Base-by-base conservation (phyloP, 2,888 invertebrate genomes). In the Drosophila anomalata region DNA sequence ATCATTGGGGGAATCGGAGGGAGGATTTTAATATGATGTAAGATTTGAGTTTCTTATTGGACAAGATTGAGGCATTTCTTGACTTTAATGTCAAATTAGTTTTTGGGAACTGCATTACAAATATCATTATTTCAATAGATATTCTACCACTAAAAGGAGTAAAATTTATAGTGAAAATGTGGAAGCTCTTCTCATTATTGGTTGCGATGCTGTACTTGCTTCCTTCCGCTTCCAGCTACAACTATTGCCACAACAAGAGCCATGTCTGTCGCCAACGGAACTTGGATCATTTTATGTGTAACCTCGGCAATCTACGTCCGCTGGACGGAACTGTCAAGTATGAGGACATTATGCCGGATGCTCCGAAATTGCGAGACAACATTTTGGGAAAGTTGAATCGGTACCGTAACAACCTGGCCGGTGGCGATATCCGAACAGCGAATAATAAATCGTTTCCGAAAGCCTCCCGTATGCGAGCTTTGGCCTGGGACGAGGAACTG, bases 401-500 rank as follows among this genome's bases (percentile, higher is more conserved):
- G 20, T 42, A 20, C 11, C 41, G 41, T 0, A 47, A 88, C 59
- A 3, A 0, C 0, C 0, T 79, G 47, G 78, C 88, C 6, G 2
- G 71, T 22, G 84, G 83, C 1, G 5, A 0, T 0, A 20, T 83
- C 8, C 14, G 14, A 39, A 11, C 1, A 0, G 0, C 3, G 11
- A 11, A 0, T 0, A 67, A 70, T 4, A 20, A 31, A 12, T 31
- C 50, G 0, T 75, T 74, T 39, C 58, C 61, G 0, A 0, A 50
- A 6, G 84, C 83, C 7, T 24, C 9, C 0, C 80, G 88, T 5
- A 75, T 84, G 87, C 80, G 80, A 0, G 60, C 57, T 33, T 14
- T 88, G 1, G 48, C 79, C 24, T 84, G 84, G 88, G 84, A 84
- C 12, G 3, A 9, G n/a, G 87, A 84, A 5, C 52, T 84, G 53